These are phyloP conservation scores for Asobara japonica DNA, from an alignment of 1,140 invertebrate genomes.

Conservation along the genomic window DNA sequence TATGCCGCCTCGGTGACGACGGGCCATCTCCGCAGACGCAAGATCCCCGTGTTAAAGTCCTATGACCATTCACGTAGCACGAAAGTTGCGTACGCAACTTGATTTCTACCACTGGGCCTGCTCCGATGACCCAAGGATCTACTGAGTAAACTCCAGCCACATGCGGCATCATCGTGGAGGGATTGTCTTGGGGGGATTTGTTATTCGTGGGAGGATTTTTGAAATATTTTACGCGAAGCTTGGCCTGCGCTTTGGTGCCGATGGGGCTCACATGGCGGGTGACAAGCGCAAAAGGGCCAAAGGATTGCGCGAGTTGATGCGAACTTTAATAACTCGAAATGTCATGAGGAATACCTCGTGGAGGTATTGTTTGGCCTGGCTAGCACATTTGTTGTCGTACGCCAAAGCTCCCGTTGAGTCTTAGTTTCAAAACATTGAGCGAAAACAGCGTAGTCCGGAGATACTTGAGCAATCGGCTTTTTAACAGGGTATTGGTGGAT, in stretches of 20 bases:
- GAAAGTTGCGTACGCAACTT: slow-evolving; percentile 90
- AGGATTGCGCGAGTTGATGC: neutral
- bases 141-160: slow-evolving; percentile 3
- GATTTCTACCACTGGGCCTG: slow-evolving; percentile 84
- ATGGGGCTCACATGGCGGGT: neutral
- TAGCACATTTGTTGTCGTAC: neutral
- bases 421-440: too few relatives aligned
- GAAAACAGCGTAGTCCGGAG: too few relatives aligned
- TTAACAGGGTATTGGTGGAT: too few relatives aligned
- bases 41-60: slow-evolving; percentile 31
- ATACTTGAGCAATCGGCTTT: too few relatives aligned
- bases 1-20: slow-evolving; percentile 26
- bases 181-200: slow-evolving; percentile 3
- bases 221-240: neutral
- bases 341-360: neutral
- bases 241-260: neutral
- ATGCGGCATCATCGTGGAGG: slow-evolving; percentile 2
- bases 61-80: slow-evolving; percentile 69
- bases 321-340: neutral
- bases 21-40: slow-evolving; percentile 29
- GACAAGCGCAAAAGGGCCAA: neutral
- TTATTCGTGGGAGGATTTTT: slow-evolving; percentile 4
- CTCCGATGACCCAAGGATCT: slow-evolving; percentile 64
- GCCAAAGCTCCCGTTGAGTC: too few relatives aligned
- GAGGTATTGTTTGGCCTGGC: neutral